Conservation (phyloP, 2,888 invertebrate genomes). For the Adela reaumurella region DNA sequence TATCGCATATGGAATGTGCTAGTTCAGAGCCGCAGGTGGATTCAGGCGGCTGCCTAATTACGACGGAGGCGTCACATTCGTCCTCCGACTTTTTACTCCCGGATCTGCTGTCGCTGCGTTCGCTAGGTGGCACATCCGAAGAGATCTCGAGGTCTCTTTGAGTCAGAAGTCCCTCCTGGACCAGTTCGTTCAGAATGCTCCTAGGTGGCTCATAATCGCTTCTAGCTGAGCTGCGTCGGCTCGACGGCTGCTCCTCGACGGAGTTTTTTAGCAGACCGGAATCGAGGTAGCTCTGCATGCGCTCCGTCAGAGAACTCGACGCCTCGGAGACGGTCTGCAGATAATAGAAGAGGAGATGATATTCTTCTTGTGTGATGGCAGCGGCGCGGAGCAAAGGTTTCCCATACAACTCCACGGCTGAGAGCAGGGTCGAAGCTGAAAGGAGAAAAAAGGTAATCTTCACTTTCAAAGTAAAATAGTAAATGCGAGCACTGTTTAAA, state of each 20-base stretch:
- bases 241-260: conserved; percentile 20
- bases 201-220: conserved; percentile 24
- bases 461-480: background rate
- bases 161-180: conserved; percentile 43
- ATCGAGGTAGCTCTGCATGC: conserved; percentile 49
- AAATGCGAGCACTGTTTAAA: background rate
- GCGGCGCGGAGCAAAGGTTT: conserved; percentile 54
- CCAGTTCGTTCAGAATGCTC: conserved; percentile 41
- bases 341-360: conserved; percentile 51
- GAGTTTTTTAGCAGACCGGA: conserved; percentile 34
- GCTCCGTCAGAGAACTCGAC: conserved; percentile 43
- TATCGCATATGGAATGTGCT: conserved; percentile 25
- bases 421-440: conserved; percentile 54
- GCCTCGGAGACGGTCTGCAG: conserved; percentile 48
- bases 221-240: conserved; percentile 14
- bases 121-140: conserved; percentile 32
- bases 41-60: conserved; percentile 31
- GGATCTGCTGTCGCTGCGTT: conserved; percentile 26
- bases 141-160: conserved; percentile 44
- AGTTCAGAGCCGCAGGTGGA: conserved; percentile 25
- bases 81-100: conserved; percentile 33
- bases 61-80: conserved; percentile 25
- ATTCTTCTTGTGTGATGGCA: conserved; percentile 49
- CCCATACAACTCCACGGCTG: conserved; percentile 62
- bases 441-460: conserved; percentile 22